Evolutionary conservation across 1,140 invertebrate genomes (phyloP).

Genomic region (Himalopsyche phryganea): DNA sequence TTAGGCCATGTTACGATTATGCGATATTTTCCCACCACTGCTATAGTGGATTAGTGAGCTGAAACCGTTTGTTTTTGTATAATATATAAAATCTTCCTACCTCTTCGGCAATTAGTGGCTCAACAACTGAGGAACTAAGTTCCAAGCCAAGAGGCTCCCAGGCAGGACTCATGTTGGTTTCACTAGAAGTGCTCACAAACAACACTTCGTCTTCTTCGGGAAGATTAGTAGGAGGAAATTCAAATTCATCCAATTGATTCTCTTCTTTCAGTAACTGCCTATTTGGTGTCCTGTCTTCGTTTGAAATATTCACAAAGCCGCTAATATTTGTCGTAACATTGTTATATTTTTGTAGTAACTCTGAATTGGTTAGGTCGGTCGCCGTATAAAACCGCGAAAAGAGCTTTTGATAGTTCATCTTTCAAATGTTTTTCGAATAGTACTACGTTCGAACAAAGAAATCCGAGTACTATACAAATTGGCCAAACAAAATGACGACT

Average conservation of each 20-base stretch:
- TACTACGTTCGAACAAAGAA: not conserved
- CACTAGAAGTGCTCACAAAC: slow-evolving; percentile 12
- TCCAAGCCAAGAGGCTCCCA: slow-evolving; percentile 24
- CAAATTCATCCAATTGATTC: slow-evolving; percentile 8
- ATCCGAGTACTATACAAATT: not conserved
- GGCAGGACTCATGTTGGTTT: not conserved
- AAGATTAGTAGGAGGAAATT: slow-evolving; percentile 6
- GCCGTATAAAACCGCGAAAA: slow-evolving; percentile 29
- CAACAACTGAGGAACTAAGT: slow-evolving; percentile 8
- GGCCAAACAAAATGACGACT: slow-evolving; percentile 17
- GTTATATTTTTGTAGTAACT: slow-evolving; percentile 26
- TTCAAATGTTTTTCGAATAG: not conserved
- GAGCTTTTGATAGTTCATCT: slow-evolving; percentile 32
- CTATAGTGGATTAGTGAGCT: too few species aligned
- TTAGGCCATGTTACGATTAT: too few species aligned
- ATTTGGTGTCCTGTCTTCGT: slow-evolving; percentile 8
- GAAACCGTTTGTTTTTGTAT: too few species aligned
- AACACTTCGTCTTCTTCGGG: slow-evolving; percentile 20
- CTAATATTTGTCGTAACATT: slow-evolving; percentile 10
- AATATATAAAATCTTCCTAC: too few species aligned
- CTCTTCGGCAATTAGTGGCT: slow-evolving; percentile 15
- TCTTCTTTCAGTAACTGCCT: not conserved
- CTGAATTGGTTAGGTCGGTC: slow-evolving; percentile 14
- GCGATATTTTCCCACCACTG: too few species aligned
- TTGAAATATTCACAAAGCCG: slow-evolving; percentile 2